phyloP scores from a whole-genome alignment of 1,140 invertebrate species.

The Drosophila eugracilis region DNA sequence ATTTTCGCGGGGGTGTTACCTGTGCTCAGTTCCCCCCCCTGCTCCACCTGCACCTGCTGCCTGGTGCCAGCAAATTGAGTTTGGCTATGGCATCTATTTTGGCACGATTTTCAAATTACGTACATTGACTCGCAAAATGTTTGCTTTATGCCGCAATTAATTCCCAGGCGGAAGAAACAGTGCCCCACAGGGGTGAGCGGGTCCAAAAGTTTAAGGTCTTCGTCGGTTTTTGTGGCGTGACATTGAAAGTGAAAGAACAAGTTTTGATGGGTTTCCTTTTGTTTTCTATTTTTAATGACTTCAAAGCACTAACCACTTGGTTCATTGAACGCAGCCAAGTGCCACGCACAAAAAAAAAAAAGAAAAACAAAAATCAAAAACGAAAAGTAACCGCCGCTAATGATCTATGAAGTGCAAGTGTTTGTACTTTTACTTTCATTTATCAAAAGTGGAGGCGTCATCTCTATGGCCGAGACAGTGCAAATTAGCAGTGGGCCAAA shows the following conservation, averaged over 20 bases:
- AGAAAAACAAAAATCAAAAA: constrained; percentile 2
- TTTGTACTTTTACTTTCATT: constrained; percentile 81
- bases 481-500: constrained; percentile 65
- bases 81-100: constrained; percentile 67
- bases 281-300: constrained; percentile 79
- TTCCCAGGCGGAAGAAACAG: constrained; percentile 75
- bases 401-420: constrained; percentile 77
- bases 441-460: constrained; percentile 80
- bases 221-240: constrained; percentile 60
- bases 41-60: constrained; percentile 58
- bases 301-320: constrained; percentile 60
- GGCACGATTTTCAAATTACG: constrained; percentile 83
- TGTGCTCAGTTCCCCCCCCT: not conserved
- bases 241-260: constrained; percentile 84
- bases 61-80: constrained; percentile 29
- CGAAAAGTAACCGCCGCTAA: constrained; percentile 60
- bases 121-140: constrained; percentile 83
- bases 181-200: constrained; percentile 38
- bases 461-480: constrained; percentile 50
- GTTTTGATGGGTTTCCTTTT: constrained; percentile 57
- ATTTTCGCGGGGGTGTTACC: constrained; percentile 73
- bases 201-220: constrained; percentile 75
- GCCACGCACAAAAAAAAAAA: constrained; percentile 20
- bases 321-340: constrained; percentile 70
- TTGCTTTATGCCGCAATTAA: constrained; percentile 83